These are phyloP conservation scores for Mustelus asterias DNA, from an alignment of 2,113 vertebrate genomes.

Conservation along the genomic window DNA sequence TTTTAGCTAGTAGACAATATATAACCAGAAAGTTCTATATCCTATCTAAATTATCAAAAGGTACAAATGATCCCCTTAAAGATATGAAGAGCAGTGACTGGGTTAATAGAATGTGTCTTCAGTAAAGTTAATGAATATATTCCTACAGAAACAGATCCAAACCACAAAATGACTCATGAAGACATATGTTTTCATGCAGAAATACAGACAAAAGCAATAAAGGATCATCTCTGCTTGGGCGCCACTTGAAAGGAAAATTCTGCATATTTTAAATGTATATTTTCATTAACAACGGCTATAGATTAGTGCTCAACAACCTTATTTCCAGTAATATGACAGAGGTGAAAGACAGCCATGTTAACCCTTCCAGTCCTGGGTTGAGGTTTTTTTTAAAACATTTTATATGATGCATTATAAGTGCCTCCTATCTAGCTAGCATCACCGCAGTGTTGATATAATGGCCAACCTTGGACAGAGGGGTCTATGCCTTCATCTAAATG, in stretches of 20 bases:
- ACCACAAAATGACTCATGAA: slow-evolving; percentile 22
- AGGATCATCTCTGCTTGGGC: not conserved
- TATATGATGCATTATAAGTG: not conserved
- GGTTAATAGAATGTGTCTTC: not conserved
- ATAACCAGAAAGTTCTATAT: not conserved
- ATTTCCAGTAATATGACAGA: not conserved
- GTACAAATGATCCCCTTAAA: not conserved
- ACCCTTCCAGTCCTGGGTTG: not conserved
- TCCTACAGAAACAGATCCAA: not conserved
- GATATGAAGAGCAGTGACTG: not conserved
- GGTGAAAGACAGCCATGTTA: not conserved
- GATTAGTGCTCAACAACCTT: not conserved
- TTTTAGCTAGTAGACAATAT: not conserved
- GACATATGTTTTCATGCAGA: slow-evolving; percentile 20
- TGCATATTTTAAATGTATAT: not conserved
- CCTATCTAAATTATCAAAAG: not conserved
- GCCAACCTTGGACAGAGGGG: not conserved
- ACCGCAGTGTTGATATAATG: not conserved
- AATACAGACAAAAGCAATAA: slow-evolving; percentile 11
- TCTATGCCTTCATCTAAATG: not conserved
- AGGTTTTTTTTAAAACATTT: not conserved
- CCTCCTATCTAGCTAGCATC: not conserved
- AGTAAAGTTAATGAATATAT: slow-evolving; percentile 12
- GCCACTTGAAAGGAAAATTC: not conserved
- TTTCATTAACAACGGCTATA: not conserved